Percentiles rank a stretch among this genome's conserved stretches.
These are phyloP conservation scores for Alethe diademata DNA, from an alignment of 2,113 vertebrate species.

Conservation along the genomic window DNA sequence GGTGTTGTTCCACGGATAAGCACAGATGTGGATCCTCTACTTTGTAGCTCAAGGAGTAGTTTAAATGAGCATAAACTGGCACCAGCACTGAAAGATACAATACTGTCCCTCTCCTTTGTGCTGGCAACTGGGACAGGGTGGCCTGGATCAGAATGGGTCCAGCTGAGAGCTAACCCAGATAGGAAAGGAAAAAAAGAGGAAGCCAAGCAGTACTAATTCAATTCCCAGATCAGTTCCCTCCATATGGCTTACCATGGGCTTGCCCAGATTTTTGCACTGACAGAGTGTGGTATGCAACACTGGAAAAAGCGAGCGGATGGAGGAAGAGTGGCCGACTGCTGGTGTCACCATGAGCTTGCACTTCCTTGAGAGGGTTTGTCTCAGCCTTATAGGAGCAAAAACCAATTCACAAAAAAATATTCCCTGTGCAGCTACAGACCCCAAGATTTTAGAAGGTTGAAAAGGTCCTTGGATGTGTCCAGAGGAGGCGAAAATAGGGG, in stretches of 20 bases:
- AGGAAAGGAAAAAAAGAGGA: neutral
- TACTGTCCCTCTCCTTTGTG: neutral
- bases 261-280: neutral
- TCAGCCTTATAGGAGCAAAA: neutral
- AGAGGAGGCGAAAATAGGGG: neutral
- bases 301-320: neutral
- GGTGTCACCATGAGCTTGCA: neutral
- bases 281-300: rapidly evolving
- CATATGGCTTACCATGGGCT: neutral
- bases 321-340: neutral
- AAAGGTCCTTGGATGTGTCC: neutral
- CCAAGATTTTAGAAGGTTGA: neutral
- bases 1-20: neutral
- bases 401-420: neutral
- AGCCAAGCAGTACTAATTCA: neutral
- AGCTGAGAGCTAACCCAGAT: slow-evolving; percentile 27
- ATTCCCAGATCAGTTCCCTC: neutral
- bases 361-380: neutral
- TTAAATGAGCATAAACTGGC: neutral
- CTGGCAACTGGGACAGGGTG: neutral
- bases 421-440: neutral
- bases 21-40: neutral
- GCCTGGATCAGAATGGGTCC: neutral
- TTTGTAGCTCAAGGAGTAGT: neutral
- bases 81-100: neutral